Evolutionary conservation across 2,113 vertebrate species (phyloP).

Genomic region (Taxidea taxus): DNA sequence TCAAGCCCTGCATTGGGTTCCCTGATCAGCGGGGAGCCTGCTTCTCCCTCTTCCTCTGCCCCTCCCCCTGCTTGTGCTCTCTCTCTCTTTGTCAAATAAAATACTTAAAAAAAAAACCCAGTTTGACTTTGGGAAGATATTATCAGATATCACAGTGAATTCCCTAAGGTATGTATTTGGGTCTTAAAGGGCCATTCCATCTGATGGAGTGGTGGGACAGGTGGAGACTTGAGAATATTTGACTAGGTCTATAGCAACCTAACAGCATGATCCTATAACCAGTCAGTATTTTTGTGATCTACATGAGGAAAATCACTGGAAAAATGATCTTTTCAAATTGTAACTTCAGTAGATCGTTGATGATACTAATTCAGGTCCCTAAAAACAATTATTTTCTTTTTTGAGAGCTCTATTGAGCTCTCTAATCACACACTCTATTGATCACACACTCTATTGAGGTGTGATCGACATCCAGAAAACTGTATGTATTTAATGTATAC

Average conservation of each 20-base stretch:
- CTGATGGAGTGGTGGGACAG: neutral
- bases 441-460: neutral
- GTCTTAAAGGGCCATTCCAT: neutral
- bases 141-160: neutral
- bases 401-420: too few species aligned
- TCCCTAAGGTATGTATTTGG: neutral
- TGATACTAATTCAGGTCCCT: neutral
- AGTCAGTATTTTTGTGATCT: neutral
- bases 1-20: too few species aligned
- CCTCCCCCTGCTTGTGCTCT: too few species aligned
- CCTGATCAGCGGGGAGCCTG: too few species aligned
- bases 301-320: neutral
- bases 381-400: neutral
- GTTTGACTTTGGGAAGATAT: neutral
- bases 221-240: too few species aligned
- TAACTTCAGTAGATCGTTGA: neutral
- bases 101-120: too few species aligned
- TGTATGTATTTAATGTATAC: neutral
- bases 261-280: neutral
- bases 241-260: neutral
- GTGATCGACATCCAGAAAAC: neutral
- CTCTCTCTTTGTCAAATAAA: too few species aligned
- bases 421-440: too few species aligned
- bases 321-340: neutral
- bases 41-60: too few species aligned